phyloP scores from a whole-genome alignment of 1,140 invertebrate species.

The Papilio xuthus region DNA sequence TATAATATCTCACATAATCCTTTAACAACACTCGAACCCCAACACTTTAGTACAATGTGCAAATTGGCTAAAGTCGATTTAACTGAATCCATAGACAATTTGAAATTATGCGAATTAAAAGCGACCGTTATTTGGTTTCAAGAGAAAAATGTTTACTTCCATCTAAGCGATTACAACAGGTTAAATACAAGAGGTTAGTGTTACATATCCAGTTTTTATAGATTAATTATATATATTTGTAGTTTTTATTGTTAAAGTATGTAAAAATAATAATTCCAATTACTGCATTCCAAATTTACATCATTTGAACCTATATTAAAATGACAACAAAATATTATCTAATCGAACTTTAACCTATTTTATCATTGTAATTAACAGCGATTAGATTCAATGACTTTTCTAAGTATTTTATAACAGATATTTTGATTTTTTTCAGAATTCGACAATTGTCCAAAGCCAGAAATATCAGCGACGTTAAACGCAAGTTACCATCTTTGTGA shows the following conservation, averaged over 20 bases:
- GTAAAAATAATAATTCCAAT: too few relatives aligned
- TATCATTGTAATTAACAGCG: not conserved
- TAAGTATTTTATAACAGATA: not conserved
- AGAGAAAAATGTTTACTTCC: constrained; percentile 65
- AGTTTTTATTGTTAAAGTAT: too few relatives aligned
- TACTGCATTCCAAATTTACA: too few relatives aligned
- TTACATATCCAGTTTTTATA: not conserved
- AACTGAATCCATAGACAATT: constrained; percentile 64
- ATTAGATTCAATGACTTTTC: constrained; percentile 15
- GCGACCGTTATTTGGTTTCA: constrained; percentile 70
- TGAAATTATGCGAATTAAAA: constrained; percentile 67
- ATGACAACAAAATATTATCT: not conserved
- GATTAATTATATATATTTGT: not conserved
- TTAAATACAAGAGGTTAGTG: constrained; percentile 69
- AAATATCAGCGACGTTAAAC: constrained; percentile 54
- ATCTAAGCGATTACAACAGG: constrained; percentile 64
- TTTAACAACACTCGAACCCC: constrained; percentile 56
- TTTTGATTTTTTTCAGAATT: constrained; percentile 62
- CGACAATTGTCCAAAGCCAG: constrained; percentile 53
- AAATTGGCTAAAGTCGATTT: constrained; percentile 74
- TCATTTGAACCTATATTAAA: not conserved
- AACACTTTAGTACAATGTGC: constrained; percentile 73
- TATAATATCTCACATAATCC: constrained; percentile 79
- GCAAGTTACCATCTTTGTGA: constrained; percentile 58
- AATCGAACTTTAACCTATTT: not conserved